Evolutionary conservation across 2,797 vertebrate genomes (phyloP).

Genomic region (Nannoperca australis): DNA sequence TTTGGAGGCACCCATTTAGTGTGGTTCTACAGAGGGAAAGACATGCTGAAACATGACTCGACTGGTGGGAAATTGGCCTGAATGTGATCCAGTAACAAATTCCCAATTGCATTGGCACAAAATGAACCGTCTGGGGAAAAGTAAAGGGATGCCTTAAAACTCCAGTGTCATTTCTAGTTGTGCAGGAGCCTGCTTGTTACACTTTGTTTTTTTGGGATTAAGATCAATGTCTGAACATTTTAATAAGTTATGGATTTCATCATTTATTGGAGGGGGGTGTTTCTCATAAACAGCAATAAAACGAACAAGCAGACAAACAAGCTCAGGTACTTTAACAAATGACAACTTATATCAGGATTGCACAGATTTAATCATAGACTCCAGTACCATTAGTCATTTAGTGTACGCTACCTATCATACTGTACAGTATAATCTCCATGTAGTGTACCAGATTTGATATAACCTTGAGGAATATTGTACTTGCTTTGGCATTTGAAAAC

Average conservation of each 20-base stretch:
- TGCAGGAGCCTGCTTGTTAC: slow-evolving; percentile 49
- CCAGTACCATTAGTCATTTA: slow-evolving; percentile 43
- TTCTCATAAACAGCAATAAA: slow-evolving; percentile 40
- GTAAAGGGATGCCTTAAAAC: slow-evolving; percentile 30
- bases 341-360: slow-evolving; percentile 34
- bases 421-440: slow-evolving; percentile 47
- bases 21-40: slow-evolving; percentile 1
- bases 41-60: slow-evolving; percentile 65
- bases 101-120: slow-evolving; percentile 58
- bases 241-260: slow-evolving; percentile 34
- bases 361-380: slow-evolving; percentile 70
- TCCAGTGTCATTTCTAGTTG: slow-evolving; percentile 22
- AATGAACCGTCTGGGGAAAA: slow-evolving; percentile 40
- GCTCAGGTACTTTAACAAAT: neutral
- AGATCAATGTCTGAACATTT: slow-evolving; percentile 34
- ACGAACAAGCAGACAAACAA: slow-evolving; percentile 29
- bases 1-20: slow-evolving; percentile 44
- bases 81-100: slow-evolving; percentile 65
- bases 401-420: slow-evolving; percentile 14
- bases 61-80: slow-evolving; percentile 50
- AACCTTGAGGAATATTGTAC: slow-evolving; percentile 4
- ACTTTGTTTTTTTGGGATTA: slow-evolving; percentile 48
- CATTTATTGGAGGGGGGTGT: neutral
- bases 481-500: slow-evolving; percentile 43
- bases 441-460: slow-evolving; percentile 34